These are phyloP conservation scores for Sicus ferrugineus DNA, from an alignment of 2,888 invertebrate genomes.

Conservation along the genomic window DNA sequence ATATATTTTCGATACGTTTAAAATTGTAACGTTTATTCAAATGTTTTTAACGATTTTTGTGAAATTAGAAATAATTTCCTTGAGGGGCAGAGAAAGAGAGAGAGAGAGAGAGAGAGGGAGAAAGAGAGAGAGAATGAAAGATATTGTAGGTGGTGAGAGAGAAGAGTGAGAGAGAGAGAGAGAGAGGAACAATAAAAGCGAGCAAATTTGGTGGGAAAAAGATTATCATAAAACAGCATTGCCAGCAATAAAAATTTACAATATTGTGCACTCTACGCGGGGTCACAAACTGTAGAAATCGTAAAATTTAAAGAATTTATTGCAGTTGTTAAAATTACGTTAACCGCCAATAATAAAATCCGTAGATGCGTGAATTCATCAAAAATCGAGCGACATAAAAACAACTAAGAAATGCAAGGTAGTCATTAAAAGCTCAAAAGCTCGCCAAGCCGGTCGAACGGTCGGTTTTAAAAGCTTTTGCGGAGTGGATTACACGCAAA, in stretches of 20 bases:
- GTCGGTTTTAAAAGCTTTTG: too few species aligned
- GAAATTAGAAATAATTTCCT: too few species aligned
- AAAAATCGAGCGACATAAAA: not conserved
- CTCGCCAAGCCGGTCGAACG: not conserved
- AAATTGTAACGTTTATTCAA: too few species aligned
- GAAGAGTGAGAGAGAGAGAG: not conserved
- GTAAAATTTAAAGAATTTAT: too few species aligned
- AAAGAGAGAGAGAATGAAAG: not conserved
- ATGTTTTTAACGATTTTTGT: too few species aligned
- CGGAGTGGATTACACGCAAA: too few species aligned
- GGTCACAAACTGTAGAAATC: not conserved
- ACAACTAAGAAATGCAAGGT: constrained; percentile 5
- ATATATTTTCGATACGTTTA: too few species aligned
- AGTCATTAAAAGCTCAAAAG: not conserved
- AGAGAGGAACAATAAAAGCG: too few species aligned
- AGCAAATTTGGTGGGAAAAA: not conserved
- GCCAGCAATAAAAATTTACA: constrained; percentile 5
- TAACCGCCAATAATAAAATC: constrained; percentile 32
- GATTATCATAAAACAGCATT: constrained; percentile 3
- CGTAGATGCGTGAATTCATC: constrained; percentile 6
- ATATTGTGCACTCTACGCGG: not conserved
- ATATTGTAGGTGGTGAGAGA: too few species aligned
- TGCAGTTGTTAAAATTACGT: not conserved
- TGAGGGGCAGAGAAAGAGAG: not conserved
- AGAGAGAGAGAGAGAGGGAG: not conserved